Evolutionary conservation across 2,888 invertebrate genomes (phyloP), one percentile per base, ranked within the genome.

Genomic region (Parasteatoda lunata): DNA sequence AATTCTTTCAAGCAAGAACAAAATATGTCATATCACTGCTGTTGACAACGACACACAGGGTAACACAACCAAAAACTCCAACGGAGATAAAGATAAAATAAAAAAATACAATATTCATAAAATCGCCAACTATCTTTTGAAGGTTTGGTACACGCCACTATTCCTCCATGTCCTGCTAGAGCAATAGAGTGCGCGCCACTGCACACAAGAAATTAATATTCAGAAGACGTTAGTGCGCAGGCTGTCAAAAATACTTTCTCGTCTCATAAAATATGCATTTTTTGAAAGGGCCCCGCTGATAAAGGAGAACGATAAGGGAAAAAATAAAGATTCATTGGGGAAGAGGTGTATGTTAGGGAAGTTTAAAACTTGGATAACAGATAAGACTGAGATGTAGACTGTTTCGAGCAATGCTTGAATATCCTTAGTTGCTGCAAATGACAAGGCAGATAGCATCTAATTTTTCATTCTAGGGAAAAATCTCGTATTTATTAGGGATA

Each of bases 181-280:
- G 69, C 77, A 77, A 77, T 77, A 69, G 77, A 77, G 66, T 77
- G 68, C 52, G 77, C 77, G 52, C 69, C 69, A 59, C 13, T 51
- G 48, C 4, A 49, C 47, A 65, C 6, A 49, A 49, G 48, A 64
- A 65, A 65, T 15, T 48, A 64, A 47, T 48, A 64, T 83, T 83
- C 83, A 77, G 70, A 68, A 72, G 84, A 77, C 73, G 72, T 48
- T 47, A 51, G 51, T 49, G n/a, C 66, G 59, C 11, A n/a, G 71
- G 13, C 65, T 84, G 84, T 78, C 84, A 84, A 54, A 84, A 84
- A 68, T 78, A 78, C 52, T 84, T 84, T 84, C 68, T 30, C 72
- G 54, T 54, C 84, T 78, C 78, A 84, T 84, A 84, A 84, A 84
- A 84, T 84, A 84, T 84, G 84, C 84, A 84, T 84, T 84, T 84